A percentile compares a stretch with the other conserved stretches of the same genome.
Conservation (phyloP, 2,888 invertebrate genomes). For the Limnephilus marmoratus region DNA sequence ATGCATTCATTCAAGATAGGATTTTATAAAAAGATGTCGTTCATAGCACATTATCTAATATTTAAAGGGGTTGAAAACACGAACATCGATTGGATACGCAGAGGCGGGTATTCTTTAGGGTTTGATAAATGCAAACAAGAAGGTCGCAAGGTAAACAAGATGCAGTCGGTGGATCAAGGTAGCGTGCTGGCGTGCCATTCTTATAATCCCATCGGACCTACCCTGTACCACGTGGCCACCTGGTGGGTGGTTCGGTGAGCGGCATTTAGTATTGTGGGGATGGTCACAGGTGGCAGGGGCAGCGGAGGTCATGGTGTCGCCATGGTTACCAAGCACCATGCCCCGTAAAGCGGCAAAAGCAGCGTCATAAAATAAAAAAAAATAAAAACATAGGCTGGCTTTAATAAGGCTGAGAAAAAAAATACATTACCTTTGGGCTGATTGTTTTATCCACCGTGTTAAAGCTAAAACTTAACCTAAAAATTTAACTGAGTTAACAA, state of each 20-base stretch:
- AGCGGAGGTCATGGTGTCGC: conserved; percentile 25
- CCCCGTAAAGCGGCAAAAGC: conserved; percentile 38
- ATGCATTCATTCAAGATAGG: neutral
- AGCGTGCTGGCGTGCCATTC: conserved; percentile 34
- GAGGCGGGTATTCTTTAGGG: neutral
- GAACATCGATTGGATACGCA: neutral
- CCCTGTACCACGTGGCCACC: conserved; percentile 96
- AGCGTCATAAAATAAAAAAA: conserved; percentile 52
- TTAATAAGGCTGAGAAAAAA: conserved; percentile 23
- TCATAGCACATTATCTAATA: neutral
- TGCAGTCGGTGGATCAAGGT: neutral
- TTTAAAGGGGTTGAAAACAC: conserved; percentile 4
- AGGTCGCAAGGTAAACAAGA: neutral
- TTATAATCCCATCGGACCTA: conserved; percentile 77
- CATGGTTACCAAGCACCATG: conserved; percentile 36
- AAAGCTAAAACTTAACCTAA: neutral
- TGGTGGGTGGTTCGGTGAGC: conserved; percentile 68
- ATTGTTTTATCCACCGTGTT: neutral
- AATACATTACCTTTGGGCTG: neutral
- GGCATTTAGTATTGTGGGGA: conserved; percentile 17
- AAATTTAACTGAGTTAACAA: no score
- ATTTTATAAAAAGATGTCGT: neutral
- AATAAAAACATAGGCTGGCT: conserved; percentile 19
- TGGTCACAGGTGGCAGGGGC: conserved; percentile 35
- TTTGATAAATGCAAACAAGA: neutral